Evolutionary conservation across 2,113 vertebrate genomes (phyloP).

Genomic region (Pelusios castaneus): DNA sequence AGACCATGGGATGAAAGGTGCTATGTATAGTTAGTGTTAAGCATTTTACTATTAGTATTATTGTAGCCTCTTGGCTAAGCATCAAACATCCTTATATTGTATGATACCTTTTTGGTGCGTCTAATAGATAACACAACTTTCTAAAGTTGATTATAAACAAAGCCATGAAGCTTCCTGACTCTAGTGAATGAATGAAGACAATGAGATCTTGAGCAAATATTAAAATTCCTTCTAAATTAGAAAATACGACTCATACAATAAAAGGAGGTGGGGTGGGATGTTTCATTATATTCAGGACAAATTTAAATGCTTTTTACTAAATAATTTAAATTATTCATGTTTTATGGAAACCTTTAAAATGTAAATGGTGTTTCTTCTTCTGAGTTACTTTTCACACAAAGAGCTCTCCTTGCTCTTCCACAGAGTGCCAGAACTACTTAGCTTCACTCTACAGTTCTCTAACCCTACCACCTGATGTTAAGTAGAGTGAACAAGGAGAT

Average conservation of each 20-base stretch:
- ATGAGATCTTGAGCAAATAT: neutral
- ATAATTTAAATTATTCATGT: slow-evolving; percentile 4
- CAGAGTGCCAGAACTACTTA: slow-evolving; percentile 40
- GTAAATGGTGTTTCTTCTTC: slow-evolving; percentile 45
- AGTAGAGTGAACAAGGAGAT: slow-evolving; percentile 29
- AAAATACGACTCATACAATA: neutral
- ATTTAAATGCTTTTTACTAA: slow-evolving; percentile 2
- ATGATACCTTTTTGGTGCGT: neutral
- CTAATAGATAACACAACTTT: neutral
- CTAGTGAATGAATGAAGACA: slow-evolving; percentile 1
- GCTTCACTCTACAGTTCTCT: slow-evolving; percentile 34
- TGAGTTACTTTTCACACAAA: slow-evolving; percentile 58
- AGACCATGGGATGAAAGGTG: slow-evolving; percentile 1
- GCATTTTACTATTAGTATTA: neutral
- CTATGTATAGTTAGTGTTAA: neutral
- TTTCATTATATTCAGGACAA: neutral
- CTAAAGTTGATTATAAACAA: slow-evolving; percentile 19
- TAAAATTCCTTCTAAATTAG: neutral
- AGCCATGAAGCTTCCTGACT: neutral
- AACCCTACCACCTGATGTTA: neutral
- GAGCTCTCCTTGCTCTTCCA: slow-evolving; percentile 48
- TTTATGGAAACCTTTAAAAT: slow-evolving; percentile 33
- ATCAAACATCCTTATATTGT: neutral
- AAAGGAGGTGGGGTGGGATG: neutral
- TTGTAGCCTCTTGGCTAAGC: neutral